Percentiles rank a stretch among this genome's conserved stretches.
phyloP scores from a whole-genome alignment of 2,888 invertebrate genomes.

The Ferdinandea cuprea region DNA sequence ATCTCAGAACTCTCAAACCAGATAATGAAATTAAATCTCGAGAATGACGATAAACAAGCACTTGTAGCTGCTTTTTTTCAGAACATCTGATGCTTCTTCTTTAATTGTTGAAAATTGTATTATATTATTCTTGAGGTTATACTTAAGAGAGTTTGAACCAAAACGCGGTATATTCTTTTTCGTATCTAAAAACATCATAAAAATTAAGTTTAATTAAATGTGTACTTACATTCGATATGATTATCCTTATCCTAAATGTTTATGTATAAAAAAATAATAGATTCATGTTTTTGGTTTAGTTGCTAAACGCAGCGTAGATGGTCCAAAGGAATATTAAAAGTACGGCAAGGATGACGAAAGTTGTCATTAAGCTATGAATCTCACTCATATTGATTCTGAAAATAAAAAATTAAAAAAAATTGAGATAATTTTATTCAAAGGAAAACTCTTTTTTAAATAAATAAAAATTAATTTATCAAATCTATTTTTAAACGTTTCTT shows the following conservation, averaged over 20 bases:
- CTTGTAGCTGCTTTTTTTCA: too few relatives aligned
- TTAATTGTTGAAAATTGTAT: too few relatives aligned
- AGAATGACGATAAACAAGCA: too few relatives aligned
- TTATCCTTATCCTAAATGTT: slow-evolving; percentile 59
- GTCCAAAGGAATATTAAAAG: slow-evolving; percentile 87
- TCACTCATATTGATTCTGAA: slow-evolving; percentile 82
- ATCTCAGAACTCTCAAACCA: too few relatives aligned
- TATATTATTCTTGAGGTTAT: too few relatives aligned
- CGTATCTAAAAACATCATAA: too few relatives aligned
- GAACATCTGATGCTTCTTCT: too few relatives aligned
- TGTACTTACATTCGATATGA: slow-evolving; percentile 55
- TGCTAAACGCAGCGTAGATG: slow-evolving; percentile 86
- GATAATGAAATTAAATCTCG: too few relatives aligned
- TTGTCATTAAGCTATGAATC: slow-evolving; percentile 87
- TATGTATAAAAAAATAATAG: slow-evolving; percentile 36
- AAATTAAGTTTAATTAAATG: too few relatives aligned
- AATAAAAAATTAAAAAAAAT: not conserved
- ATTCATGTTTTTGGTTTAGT: slow-evolving; percentile 76
- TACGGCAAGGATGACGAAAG: slow-evolving; percentile 88
- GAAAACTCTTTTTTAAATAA: not conserved
- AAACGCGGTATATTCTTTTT: too few relatives aligned
- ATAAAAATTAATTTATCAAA: not conserved
- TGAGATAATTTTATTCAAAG: not conserved
- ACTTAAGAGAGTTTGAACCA: too few relatives aligned
- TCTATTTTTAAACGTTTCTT: not conserved